Evolutionary conservation across 2,113 vertebrate species (phyloP).

Genomic region (Psammodynastes pulverulentus): DNA sequence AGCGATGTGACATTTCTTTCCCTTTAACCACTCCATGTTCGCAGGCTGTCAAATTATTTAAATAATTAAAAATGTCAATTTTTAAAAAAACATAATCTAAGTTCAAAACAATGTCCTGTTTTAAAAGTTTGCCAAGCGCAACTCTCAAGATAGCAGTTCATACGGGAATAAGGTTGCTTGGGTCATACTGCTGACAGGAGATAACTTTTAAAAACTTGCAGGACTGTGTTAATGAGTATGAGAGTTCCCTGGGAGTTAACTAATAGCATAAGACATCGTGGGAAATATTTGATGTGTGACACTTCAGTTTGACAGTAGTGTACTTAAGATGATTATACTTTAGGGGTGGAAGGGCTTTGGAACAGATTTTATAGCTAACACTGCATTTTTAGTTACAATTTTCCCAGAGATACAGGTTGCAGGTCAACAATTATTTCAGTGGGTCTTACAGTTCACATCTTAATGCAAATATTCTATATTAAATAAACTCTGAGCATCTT

Average conservation of each 20-base stretch:
- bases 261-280: conserved; percentile 56
- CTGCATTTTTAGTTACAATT: conserved; percentile 61
- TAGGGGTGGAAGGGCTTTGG: conserved; percentile 32
- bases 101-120: conserved; percentile 17
- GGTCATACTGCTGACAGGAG: conserved; percentile 37
- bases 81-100: neutral
- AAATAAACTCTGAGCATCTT: neutral
- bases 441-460: conserved; percentile 52
- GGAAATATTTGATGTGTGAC: conserved; percentile 60
- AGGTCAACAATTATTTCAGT: conserved; percentile 78
- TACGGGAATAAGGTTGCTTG: conserved; percentile 17
- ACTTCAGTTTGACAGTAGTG: conserved; percentile 57
- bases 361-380: conserved; percentile 56
- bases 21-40: neutral
- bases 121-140: conserved; percentile 41
- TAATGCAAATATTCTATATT: neutral
- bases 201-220: conserved; percentile 62
- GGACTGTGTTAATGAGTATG: conserved; percentile 8
- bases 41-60: neutral
- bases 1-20: neutral
- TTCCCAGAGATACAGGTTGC: conserved; percentile 61
- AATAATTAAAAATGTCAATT: neutral
- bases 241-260: conserved; percentile 52
- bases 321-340: conserved; percentile 62
- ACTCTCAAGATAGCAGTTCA: conserved; percentile 21